A percentile compares a stretch with the other conserved stretches of the same genome.
These are phyloP conservation scores for Lithobius niger DNA, from an alignment of 1,140 invertebrate species.

Conservation along the genomic window DNA sequence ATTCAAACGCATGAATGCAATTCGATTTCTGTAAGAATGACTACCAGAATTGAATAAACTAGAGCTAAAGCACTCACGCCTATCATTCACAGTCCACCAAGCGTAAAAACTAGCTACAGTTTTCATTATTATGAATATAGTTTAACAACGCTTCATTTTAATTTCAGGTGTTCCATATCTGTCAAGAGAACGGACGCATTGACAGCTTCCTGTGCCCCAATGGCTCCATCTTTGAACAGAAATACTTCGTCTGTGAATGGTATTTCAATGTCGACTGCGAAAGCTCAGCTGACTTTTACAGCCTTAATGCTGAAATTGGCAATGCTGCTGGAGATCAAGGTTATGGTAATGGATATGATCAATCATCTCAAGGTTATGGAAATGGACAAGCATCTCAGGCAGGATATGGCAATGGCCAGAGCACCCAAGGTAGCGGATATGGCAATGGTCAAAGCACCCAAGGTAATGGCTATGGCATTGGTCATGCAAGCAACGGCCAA, in stretches of 20 bases:
- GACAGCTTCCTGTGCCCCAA: slow-evolving; percentile 33
- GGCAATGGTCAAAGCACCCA: slow-evolving; percentile 1
- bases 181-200: slow-evolving; percentile 25
- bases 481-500: neutral
- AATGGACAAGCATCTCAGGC: neutral
- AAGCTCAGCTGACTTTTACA: slow-evolving; percentile 9
- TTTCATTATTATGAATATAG: no score
- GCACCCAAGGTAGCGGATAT: neutral
- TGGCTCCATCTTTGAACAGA: slow-evolving; percentile 32
- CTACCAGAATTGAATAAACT: no score
- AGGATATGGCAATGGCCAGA: neutral
- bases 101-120: no score
- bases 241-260: slow-evolving; percentile 33
- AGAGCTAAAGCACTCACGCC: no score
- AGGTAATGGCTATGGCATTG: neutral
- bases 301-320: slow-evolving; percentile 7
- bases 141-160: no score
- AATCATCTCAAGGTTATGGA: neutral
- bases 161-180: slow-evolving; percentile 34
- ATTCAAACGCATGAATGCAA: no score
- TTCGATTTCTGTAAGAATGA: no score
- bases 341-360: neutral
- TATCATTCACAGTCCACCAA: no score
- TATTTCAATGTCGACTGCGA: slow-evolving; percentile 29
- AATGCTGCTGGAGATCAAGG: neutral